These are phyloP conservation scores for Squalus acanthias DNA, from an alignment of 2,797 vertebrate genomes.

Conservation along the genomic window DNA sequence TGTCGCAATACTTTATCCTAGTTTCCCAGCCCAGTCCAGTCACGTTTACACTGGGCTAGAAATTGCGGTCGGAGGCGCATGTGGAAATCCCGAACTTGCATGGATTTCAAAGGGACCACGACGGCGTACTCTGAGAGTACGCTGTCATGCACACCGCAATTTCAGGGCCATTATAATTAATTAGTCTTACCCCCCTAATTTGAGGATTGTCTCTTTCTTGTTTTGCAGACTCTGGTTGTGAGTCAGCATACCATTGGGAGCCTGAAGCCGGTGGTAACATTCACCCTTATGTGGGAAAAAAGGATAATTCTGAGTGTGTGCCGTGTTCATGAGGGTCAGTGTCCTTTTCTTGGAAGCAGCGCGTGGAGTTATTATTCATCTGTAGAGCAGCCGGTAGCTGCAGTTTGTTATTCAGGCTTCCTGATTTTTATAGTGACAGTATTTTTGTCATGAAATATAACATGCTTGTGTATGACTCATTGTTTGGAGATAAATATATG, in stretches of 20 bases:
- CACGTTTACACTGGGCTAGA: background rate
- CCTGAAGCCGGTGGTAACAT: background rate
- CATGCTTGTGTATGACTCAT: slow-evolving; percentile 14
- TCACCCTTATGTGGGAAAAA: background rate
- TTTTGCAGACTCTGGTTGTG: background rate
- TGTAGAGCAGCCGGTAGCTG: background rate
- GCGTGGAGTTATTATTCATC: background rate
- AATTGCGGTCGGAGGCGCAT: too few relatives aligned
- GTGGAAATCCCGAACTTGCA: too few relatives aligned
- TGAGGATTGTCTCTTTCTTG: background rate
- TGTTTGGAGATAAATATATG: slow-evolving; percentile 22
- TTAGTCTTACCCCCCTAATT: background rate
- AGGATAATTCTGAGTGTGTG: background rate
- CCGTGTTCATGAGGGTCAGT: background rate
- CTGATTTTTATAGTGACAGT: background rate
- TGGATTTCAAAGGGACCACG: too few relatives aligned
- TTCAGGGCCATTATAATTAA: background rate
- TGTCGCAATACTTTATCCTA: background rate
- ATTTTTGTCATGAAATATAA: slow-evolving; percentile 1
- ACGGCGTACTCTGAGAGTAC: too few relatives aligned
- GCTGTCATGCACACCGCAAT: too few relatives aligned
- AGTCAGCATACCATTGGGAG: background rate
- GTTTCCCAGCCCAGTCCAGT: background rate
- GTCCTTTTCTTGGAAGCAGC: background rate
- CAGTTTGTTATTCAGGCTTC: background rate